Conservation (phyloP, 2,797 vertebrate genomes). For the Etheostoma perlongum region DNA sequence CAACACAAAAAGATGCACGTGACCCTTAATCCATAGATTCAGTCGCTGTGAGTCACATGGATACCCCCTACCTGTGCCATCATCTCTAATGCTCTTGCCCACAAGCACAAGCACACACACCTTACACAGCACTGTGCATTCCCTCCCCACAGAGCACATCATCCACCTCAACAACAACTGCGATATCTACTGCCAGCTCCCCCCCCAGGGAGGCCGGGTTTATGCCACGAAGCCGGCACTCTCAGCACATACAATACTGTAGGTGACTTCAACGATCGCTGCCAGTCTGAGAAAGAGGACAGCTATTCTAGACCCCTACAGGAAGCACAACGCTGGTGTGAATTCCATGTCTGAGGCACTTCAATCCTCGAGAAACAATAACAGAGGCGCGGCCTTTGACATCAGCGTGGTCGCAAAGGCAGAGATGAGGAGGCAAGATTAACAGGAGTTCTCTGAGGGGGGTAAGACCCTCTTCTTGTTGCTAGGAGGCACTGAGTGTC, state of each 20-base stretch:
- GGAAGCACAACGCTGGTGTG: conserved; percentile 67
- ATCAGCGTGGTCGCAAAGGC: conserved; percentile 69
- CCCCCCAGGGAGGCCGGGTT: conserved; percentile 47
- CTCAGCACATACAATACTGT: conserved; percentile 49
- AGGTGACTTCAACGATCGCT: conserved; percentile 61
- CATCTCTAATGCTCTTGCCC: conserved; percentile 35
- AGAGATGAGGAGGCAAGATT: conserved; percentile 61
- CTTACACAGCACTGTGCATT: conserved; percentile 31
- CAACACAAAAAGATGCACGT: conserved; percentile 42
- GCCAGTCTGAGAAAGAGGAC: conserved; percentile 36
- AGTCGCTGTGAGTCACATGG: conserved; percentile 57
- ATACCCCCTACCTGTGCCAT: conserved; percentile 56
- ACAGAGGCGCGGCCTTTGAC: conserved; percentile 64
- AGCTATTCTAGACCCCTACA: conserved; percentile 64
- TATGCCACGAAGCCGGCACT: conserved; percentile 62
- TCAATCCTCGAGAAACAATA: conserved; percentile 68
- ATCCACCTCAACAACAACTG: conserved; percentile 64
- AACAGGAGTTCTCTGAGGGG: conserved; percentile 57
- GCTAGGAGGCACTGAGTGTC: conserved; percentile 57
- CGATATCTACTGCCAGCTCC: conserved; percentile 68
- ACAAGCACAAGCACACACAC: conserved; percentile 15
- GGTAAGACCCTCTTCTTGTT: conserved; percentile 67
- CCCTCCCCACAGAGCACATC: conserved; percentile 60
- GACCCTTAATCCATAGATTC: conserved; percentile 56
- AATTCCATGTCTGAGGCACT: conserved; percentile 57